phyloP scores from a whole-genome alignment of 2,113 vertebrate species.

The Percina caprodes region DNA sequence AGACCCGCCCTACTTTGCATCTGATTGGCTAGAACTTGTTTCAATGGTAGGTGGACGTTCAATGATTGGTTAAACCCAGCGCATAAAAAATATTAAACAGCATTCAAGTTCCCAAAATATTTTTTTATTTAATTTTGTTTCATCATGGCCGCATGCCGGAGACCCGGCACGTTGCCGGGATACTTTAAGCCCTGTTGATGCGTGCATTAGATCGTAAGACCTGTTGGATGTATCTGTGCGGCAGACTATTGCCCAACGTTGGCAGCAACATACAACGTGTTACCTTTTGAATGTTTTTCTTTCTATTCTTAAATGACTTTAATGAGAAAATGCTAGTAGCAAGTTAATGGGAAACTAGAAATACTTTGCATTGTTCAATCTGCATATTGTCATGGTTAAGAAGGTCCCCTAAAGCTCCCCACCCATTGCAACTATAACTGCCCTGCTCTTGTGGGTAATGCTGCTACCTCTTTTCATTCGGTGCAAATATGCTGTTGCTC shows the following conservation, averaged over 20 bases:
- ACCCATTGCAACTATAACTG: not conserved
- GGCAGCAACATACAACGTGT: not conserved
- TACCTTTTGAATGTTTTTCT: not conserved
- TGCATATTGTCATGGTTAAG: not conserved
- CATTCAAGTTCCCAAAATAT: no score
- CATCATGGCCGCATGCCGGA: no score
- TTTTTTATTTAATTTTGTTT: no score
- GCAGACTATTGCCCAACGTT: not conserved
- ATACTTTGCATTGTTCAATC: not conserved
- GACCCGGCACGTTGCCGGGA: no score
- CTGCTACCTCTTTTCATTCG: not conserved
- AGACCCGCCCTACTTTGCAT: no score
- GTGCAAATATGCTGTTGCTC: not conserved
- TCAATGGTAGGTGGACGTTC: no score
- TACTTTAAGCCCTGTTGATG: not conserved
- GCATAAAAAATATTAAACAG: no score
- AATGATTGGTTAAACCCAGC: no score
- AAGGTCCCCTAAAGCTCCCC: not conserved
- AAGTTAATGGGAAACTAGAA: not conserved
- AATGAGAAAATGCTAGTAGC: no score
- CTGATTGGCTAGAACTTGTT: no score
- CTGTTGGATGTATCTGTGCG: not conserved
- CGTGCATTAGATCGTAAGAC: not conserved
- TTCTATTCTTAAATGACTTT: no score
- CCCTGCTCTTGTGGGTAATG: not conserved